A percentile compares a stretch with the other conserved stretches of the same genome.
These are phyloP conservation scores for Apomyelois bistriatella DNA, from an alignment of 2,888 invertebrate genomes.

Conservation along the genomic window DNA sequence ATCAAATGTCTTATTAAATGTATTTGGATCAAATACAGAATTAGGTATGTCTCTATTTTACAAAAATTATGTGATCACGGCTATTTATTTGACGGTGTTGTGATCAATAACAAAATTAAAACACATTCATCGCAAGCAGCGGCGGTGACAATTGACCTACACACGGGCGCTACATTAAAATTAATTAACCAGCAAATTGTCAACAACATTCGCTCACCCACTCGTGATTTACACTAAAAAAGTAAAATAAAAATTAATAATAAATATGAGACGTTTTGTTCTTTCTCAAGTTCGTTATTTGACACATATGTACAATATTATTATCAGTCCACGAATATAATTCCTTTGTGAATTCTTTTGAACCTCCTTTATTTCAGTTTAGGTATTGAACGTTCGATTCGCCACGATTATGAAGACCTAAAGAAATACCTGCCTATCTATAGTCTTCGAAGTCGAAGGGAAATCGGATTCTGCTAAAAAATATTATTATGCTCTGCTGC, in stretches of 20 bases:
- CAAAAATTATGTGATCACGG: slow-evolving; percentile 46
- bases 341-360: slow-evolving; percentile 39
- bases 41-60: slow-evolving; percentile 32
- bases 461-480: too few relatives aligned
- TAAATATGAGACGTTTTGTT: slow-evolving; percentile 73
- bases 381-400: slow-evolving; percentile 19
- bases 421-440: too few relatives aligned
- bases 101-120: slow-evolving; percentile 30
- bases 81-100: slow-evolving; percentile 44
- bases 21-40: slow-evolving; percentile 25
- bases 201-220: slow-evolving; percentile 59
- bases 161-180: slow-evolving; percentile 54
- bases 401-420: not conserved
- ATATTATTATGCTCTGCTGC: too few relatives aligned
- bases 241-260: slow-evolving; percentile 51
- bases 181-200: slow-evolving; percentile 54
- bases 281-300: slow-evolving; percentile 60
- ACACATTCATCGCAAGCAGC: slow-evolving; percentile 32
- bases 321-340: slow-evolving; percentile 58
- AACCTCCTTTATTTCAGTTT: slow-evolving; percentile 26
- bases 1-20: slow-evolving; percentile 34
- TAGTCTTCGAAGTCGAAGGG: too few relatives aligned
- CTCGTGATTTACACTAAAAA: slow-evolving; percentile 50
- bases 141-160: slow-evolving; percentile 33
- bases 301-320: slow-evolving; percentile 59